Percentiles rank a stretch among this genome's conserved stretches.
Conservation (phyloP, 2,888 invertebrate species). For the Drosophila affinis region DNA sequence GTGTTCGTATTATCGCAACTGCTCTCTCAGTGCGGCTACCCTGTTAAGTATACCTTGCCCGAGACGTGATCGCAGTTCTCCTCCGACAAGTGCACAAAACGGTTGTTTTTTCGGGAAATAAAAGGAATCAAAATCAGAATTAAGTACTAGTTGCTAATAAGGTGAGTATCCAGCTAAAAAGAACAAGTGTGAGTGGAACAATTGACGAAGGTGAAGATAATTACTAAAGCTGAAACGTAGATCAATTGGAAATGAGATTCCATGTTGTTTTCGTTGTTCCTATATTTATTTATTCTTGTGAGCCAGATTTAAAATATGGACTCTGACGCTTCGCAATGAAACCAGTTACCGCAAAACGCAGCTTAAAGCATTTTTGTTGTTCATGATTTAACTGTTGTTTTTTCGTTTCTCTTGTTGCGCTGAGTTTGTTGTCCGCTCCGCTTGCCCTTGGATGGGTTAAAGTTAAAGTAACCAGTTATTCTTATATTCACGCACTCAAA, state of each 20-base stretch:
- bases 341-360: constrained; percentile 40
- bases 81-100: constrained; percentile 53
- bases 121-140: constrained; percentile 40
- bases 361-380: background rate
- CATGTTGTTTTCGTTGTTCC: background rate
- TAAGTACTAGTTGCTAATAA: constrained; percentile 54
- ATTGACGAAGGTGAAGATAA: constrained; percentile 26
- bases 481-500: background rate
- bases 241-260: background rate
- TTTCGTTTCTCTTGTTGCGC: constrained; percentile 15
- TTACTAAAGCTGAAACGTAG: constrained; percentile 9
- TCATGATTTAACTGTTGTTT: constrained; percentile 6
- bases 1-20: no score
- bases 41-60: no score
- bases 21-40: no score
- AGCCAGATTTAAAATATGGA: constrained; percentile 22
- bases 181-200: constrained; percentile 16
- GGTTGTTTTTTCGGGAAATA: constrained; percentile 26
- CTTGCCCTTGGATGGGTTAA: constrained; percentile 52
- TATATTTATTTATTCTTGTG: constrained; percentile 4
- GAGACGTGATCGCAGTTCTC: constrained; percentile 54
- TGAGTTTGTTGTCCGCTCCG: constrained; percentile 21
- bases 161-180: constrained; percentile 55
- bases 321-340: constrained; percentile 6
- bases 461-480: constrained; percentile 59